Evolutionary conservation across 2,888 invertebrate genomes (phyloP).

Genomic region (Mallateleia sp.): DNA sequence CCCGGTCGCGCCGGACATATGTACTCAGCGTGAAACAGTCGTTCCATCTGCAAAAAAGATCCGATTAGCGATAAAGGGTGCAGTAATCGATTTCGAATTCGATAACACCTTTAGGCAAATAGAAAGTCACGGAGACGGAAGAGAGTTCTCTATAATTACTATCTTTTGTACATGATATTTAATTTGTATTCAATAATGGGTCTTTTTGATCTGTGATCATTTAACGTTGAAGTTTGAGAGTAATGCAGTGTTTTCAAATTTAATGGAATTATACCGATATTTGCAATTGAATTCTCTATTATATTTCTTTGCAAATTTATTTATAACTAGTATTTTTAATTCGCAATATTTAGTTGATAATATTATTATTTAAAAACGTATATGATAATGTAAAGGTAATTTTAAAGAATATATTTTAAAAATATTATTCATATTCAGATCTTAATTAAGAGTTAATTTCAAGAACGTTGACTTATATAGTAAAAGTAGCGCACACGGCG

Average conservation of each 20-base stretch:
- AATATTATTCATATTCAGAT: no score
- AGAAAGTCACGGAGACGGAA: conserved; percentile 75
- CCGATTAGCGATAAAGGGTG: conserved; percentile 82
- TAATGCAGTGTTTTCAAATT: background rate
- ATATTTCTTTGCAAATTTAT: no score
- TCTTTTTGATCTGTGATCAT: conserved; percentile 61
- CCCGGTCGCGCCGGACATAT: conserved; percentile 77
- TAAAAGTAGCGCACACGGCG: no score
- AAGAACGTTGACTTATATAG: no score
- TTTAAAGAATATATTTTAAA: no score
- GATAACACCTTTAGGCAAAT: conserved; percentile 80
- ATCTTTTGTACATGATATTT: conserved; percentile 69
- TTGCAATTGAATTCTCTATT: no score
- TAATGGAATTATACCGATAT: conserved; percentile 3
- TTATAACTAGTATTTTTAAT: no score
- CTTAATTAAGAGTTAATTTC: no score
- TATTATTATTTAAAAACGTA: no score
- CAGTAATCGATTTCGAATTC: conserved; percentile 80
- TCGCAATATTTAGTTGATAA: no score
- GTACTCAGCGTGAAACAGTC: conserved; percentile 81
- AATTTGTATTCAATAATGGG: conserved; percentile 59
- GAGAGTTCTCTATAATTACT: conserved; percentile 74
- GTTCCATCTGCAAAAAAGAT: conserved; percentile 81
- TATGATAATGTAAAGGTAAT: no score
- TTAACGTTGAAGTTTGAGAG: background rate